These are phyloP conservation scores for Neoaliturus tenellus DNA, from an alignment of 2,888 invertebrate species.

Conservation along the genomic window DNA sequence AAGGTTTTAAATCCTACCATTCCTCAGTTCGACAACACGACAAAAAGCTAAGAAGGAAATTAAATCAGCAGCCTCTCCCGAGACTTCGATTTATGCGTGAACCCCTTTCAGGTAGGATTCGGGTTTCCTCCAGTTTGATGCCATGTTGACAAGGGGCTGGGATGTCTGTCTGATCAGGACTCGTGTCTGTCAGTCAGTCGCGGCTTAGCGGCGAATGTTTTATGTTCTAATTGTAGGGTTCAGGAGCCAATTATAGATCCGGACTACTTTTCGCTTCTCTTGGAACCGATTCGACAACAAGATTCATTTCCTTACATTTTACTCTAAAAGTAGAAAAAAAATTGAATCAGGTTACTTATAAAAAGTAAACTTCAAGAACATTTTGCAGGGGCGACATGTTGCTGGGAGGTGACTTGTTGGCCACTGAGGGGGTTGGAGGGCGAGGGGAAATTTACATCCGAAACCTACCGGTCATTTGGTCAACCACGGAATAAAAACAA, in stretches of 20 bases:
- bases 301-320: too few relatives aligned
- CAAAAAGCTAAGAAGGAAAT: conserved; percentile 11
- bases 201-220: conserved; percentile 8
- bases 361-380: too few relatives aligned
- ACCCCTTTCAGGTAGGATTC: conserved; percentile 27
- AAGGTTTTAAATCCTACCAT: background rate
- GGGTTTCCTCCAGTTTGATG: conserved; percentile 5
- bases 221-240: background rate
- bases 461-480: too few relatives aligned
- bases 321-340: too few relatives aligned
- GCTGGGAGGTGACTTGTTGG: too few relatives aligned
- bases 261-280: background rate
- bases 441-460: too few relatives aligned
- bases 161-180: background rate
- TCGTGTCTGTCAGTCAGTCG: background rate
- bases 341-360: too few relatives aligned
- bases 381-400: too few relatives aligned
- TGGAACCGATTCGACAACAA: background rate
- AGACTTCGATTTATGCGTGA: conserved; percentile 7
- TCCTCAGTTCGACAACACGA: background rate
- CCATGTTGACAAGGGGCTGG: conserved; percentile 23
- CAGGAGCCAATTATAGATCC: background rate
- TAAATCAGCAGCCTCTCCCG: conserved; percentile 12
- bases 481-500: too few relatives aligned
- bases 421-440: too few relatives aligned